Evolutionary conservation across 2,888 invertebrate genomes (phyloP), one percentile per base, ranked within the genome.

Genomic region (Ormyrus thymus): DNA sequence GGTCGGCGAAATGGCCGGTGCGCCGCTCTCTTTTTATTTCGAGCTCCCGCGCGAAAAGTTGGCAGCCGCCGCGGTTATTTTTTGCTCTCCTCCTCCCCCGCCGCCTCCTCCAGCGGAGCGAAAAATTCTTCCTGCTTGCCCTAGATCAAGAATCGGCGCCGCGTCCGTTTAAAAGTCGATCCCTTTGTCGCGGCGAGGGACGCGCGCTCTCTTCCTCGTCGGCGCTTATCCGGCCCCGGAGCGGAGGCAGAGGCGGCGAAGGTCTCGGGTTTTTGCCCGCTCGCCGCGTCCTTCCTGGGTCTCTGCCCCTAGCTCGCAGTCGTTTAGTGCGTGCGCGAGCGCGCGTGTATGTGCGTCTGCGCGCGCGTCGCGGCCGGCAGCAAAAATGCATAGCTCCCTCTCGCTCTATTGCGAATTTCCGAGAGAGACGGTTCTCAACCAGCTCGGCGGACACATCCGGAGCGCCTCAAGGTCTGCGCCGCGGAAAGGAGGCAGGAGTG

Each of bases 251-350:
- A 0, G 43, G 59, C 66, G 50, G 77, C 62, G 56, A 79, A 81
- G 82, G 79, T 75, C 75, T 71, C 62, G 75, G 55, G 55, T 65
- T 81, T 84, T 83, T 83, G 82, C 83, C 61, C 81, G 71, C 65
- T 76, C 80, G 83, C 82, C 82, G 85, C 88, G 89, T 89, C 89
- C 89, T 89, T 90, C 89, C 89, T 90, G 89, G 89, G 89, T 89
- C 89, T 89, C 87, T 89, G 89, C 89, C 89, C 89, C 88, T 64
- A 46, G 29, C 51, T 51, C 43, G 66, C 66, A 65, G 51, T 66
- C 43, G 68, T 77, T 78, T 29, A 29, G 69, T 69, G 73, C 80
- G 78, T 81, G 82, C 81, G 83, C 75, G 69, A 64, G 74, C 81
- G 81, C 74, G 81, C 74, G 81, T 76, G 75, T 84, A 76, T 66